Conservation (phyloP, 2,888 invertebrate genomes). For the Orthosia gracilis region DNA sequence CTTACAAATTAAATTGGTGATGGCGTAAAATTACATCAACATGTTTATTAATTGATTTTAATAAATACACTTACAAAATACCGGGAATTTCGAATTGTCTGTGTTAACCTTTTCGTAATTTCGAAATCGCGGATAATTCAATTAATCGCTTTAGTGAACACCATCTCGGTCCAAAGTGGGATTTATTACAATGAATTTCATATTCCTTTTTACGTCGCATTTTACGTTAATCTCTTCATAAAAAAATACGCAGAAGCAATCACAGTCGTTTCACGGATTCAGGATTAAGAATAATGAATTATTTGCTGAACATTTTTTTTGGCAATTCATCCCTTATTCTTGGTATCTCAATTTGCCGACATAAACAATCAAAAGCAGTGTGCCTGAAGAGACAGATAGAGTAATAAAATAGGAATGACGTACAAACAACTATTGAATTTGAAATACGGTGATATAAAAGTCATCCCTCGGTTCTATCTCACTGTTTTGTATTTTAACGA, state of each 20-base stretch:
- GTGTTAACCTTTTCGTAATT: not conserved
- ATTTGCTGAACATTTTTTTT: constrained; percentile 37
- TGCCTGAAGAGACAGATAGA: constrained; percentile 45
- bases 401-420: constrained; percentile 43
- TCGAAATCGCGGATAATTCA: constrained; percentile 8
- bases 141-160: constrained; percentile 34
- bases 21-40: constrained; percentile 4
- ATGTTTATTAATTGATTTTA: not conserved
- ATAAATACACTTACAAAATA: not conserved
- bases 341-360: constrained; percentile 23
- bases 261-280: constrained; percentile 28
- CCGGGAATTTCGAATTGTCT: not conserved
- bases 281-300: constrained; percentile 46
- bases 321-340: constrained; percentile 47
- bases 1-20: not conserved
- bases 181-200: constrained; percentile 19
- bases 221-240: constrained; percentile 30
- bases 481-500: constrained; percentile 25
- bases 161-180: not conserved
- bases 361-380: constrained; percentile 36
- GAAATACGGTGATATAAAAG: constrained; percentile 41
- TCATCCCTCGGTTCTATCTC: constrained; percentile 17
- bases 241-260: constrained; percentile 20
- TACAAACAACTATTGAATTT: constrained; percentile 49
- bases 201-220: constrained; percentile 21